Base-by-base conservation (phyloP, 2,113 vertebrate genomes). In the Phasianus colchicus region DNA sequence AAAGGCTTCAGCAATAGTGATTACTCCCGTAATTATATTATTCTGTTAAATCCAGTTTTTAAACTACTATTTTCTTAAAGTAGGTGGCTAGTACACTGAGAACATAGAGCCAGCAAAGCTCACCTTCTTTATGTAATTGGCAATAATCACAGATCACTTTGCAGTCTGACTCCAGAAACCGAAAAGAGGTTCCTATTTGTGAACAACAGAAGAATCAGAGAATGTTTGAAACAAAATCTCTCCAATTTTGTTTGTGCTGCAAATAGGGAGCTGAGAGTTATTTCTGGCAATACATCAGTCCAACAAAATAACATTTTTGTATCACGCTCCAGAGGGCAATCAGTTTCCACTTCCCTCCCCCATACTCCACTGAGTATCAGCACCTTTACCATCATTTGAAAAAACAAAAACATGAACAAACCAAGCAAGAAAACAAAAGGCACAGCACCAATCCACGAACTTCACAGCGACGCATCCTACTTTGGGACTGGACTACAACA, bases 291-390 rank as follows among this genome's bases (percentile, higher is more conserved):
- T 32, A 78, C 10, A 84, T 10, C 63, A 87, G 50, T 30, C 55
- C 86, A 91, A 34, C 48, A 77, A 89, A 92, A 78, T 32, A 75
- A 63, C n/a, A 57, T 64, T 95, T 92, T 55, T 71, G 29, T 75
- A 93, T 77, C 48, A 87, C 38, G 1, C 77, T 75, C 93, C 42
- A 60, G 66, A 78, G 74, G 13, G 15, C 70, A 63, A 86, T 86
- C 76, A 50, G 25, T 38, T 90, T 86, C 50, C 34, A 78, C 10
- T 78, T 78, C 47, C 86, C 38, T 86, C 61, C 64, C 55, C 25
- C 11, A 13, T 60, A 73, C 19, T 84, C 77, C 60, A 63, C 16
- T 27, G 52, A 50, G 29, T 77, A 21, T 81, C 80, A 93, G 83
- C 47, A 84, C 32, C 57, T 82, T 48, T 55, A 79, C 3, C n/a